Evolutionary conservation across 2,888 invertebrate genomes (phyloP).

Genomic region (Nebria salina): DNA sequence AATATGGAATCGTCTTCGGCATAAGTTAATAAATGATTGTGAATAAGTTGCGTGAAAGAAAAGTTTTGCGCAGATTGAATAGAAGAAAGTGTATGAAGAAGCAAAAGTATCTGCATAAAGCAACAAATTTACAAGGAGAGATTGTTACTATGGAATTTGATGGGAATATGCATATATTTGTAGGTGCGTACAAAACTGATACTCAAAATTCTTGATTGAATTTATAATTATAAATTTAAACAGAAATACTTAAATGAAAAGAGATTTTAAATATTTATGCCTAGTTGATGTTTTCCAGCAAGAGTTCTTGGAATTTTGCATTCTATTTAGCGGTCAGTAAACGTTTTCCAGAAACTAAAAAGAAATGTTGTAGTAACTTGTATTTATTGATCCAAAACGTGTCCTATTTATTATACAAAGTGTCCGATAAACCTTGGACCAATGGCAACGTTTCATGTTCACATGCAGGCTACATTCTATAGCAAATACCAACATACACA

Average conservation of each 20-base stretch:
- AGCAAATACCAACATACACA: neutral
- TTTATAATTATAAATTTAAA: neutral
- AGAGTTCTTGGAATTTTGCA: neutral
- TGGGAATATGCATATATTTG: no score
- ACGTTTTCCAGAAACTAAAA: neutral
- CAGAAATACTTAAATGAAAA: neutral
- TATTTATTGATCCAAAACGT: neutral
- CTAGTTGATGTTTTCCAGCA: neutral
- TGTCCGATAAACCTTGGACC: neutral
- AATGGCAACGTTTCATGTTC: neutral
- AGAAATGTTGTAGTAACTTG: neutral
- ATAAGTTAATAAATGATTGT: no score
- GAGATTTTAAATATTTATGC: neutral
- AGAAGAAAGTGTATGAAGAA: no score
- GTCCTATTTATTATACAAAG: neutral
- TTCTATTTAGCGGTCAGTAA: neutral
- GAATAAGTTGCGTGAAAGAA: no score
- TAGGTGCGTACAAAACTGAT: no score
- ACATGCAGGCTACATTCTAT: neutral
- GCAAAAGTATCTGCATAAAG: no score
- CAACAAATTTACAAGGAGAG: no score
- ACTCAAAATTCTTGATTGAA: neutral
- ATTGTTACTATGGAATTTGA: no score
- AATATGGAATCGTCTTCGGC: no score
- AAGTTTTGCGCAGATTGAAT: no score